A percentile compares a stretch with the other conserved stretches of the same genome.
These are phyloP conservation scores for Numenius arquata DNA, from an alignment of 2,113 vertebrate species.

Conservation along the genomic window DNA sequence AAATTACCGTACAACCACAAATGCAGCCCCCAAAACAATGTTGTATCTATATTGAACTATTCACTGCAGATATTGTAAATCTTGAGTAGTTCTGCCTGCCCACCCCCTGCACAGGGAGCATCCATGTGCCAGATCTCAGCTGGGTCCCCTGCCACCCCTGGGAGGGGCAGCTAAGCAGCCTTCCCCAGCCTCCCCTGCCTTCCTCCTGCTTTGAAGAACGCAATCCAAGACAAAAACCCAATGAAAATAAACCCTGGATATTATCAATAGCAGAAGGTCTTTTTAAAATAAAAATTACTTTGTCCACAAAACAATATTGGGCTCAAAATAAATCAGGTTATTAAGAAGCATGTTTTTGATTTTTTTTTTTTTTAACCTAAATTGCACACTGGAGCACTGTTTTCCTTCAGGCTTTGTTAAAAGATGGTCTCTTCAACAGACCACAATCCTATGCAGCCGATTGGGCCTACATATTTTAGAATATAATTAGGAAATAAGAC, in stretches of 20 bases:
- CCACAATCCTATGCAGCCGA: background rate
- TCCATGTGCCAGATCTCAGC: background rate
- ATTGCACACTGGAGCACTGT: background rate
- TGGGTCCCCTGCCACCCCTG: background rate
- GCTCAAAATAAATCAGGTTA: background rate
- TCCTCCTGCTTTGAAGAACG: background rate
- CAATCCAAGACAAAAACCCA: background rate
- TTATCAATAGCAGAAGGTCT: background rate
- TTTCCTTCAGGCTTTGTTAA: background rate
- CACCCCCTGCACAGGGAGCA: accelerated
- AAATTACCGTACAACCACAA: background rate
- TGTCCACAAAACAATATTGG: background rate
- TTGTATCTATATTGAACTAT: background rate
- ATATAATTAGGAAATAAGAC: background rate
- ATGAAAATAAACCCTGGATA: background rate
- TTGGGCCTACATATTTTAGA: accelerated
- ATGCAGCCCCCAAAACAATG: accelerated
- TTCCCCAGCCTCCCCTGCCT: accelerated
- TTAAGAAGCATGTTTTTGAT: background rate
- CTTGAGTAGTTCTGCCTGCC: background rate
- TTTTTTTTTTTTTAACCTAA: background rate
- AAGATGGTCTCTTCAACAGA: background rate
- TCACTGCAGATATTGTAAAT: background rate
- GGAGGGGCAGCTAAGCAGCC: background rate
- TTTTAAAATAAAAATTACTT: background rate